These are phyloP conservation scores for Rhopilema esculentum DNA, from an alignment of 30 jellyfish, hydroid and myxozoan genomes.

Conservation along the genomic window DNA sequence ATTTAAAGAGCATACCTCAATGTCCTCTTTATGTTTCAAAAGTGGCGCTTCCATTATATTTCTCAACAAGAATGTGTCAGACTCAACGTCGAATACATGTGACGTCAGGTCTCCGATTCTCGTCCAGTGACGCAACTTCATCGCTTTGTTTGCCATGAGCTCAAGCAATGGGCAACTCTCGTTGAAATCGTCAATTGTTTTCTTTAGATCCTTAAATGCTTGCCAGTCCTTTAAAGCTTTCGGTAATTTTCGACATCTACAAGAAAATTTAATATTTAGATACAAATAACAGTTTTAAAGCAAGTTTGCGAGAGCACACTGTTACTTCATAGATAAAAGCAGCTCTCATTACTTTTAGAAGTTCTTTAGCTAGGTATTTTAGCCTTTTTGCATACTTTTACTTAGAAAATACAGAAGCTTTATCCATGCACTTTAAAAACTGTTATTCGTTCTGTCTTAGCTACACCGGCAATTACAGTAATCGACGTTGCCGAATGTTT, in stretches of 20 bases:
- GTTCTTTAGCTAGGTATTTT: too few species aligned
- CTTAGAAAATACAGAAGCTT: too few species aligned
- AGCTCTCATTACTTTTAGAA: too few species aligned
- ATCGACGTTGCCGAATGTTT: too few species aligned
- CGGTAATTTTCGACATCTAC: slow-evolving; percentile 84
- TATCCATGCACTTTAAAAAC: too few species aligned
- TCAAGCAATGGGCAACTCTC: slow-evolving; percentile 89
- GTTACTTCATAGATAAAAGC: too few species aligned
- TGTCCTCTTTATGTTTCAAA: slow-evolving; percentile 73
- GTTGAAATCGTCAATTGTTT: slow-evolving; percentile 82
- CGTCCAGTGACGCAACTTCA: slow-evolving; percentile 83
- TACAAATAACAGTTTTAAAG: too few species aligned
- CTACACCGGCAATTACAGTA: too few species aligned
- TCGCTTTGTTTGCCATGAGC: slow-evolving; percentile 87
- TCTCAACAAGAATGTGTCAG: slow-evolving; percentile 72
- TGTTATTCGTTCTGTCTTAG: too few species aligned
- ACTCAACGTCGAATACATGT: slow-evolving; percentile 77
- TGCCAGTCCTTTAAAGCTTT: slow-evolving; percentile 88
- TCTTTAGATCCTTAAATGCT: slow-evolving; percentile 75
- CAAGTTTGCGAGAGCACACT: too few species aligned
- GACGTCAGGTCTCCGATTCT: slow-evolving; percentile 76
- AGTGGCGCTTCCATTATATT: slow-evolving; percentile 90
- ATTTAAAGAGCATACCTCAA: too few species aligned
- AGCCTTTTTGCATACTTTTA: too few species aligned
- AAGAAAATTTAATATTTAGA: not conserved